phyloP scores from a whole-genome alignment of 2,888 invertebrate genomes.

The Drosophila tripunctata region DNA sequence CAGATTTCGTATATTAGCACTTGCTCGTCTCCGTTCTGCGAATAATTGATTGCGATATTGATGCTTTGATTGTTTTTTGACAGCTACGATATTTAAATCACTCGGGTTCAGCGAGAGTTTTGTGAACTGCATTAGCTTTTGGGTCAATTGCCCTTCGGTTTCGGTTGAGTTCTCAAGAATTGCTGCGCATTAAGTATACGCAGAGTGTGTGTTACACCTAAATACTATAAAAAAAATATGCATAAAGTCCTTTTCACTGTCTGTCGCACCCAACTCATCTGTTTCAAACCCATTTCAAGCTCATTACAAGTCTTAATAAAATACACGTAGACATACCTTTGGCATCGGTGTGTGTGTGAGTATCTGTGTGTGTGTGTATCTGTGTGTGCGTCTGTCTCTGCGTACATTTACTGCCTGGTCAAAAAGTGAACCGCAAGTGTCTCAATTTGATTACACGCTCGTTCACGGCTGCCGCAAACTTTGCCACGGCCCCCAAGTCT shows the following conservation, averaged over 20 bases:
- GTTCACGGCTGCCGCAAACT: slow-evolving; percentile 32
- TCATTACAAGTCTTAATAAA: slow-evolving; percentile 50
- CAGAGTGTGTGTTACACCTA: not conserved
- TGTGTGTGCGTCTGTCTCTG: slow-evolving; percentile 2
- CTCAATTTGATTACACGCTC: slow-evolving; percentile 64
- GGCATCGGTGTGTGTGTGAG: not conserved
- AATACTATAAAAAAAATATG: no score
- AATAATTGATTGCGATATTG: not conserved
- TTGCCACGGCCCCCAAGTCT: slow-evolving; percentile 22
- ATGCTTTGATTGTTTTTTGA: not conserved
- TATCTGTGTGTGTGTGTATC: not conserved
- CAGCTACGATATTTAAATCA: not conserved
- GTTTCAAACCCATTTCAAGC: slow-evolving; percentile 37
- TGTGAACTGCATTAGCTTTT: no score
- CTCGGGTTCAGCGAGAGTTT: no score
- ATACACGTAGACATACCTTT: not conserved
- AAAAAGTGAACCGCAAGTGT: slow-evolving; percentile 56
- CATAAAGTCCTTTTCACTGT: slow-evolving; percentile 19
- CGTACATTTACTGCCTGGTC: slow-evolving; percentile 20
- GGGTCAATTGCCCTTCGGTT: no score
- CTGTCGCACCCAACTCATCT: slow-evolving; percentile 35
- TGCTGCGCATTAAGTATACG: slow-evolving; percentile 29
- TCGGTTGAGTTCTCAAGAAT: no score
- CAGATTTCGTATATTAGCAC: no score
- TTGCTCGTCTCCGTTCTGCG: not conserved